Evolutionary conservation across 1,140 invertebrate species (phyloP).

Genomic region (Halotydeus destructor): DNA sequence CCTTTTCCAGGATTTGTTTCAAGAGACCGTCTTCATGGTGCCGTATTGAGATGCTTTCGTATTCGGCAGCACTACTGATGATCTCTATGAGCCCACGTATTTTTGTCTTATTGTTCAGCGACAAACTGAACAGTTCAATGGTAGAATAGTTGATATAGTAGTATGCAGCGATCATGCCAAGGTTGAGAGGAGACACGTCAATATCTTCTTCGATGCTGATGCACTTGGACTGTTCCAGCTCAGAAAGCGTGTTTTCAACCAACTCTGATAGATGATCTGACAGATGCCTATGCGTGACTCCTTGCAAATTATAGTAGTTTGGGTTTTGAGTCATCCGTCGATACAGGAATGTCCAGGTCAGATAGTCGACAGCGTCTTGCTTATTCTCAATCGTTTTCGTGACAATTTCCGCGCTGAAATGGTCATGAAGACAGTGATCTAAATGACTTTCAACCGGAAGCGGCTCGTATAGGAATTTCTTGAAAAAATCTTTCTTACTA

Average conservation of each 20-base stretch:
- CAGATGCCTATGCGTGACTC: conserved; percentile 79
- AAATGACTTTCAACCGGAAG: conserved; percentile 92
- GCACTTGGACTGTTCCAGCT: conserved; percentile 93
- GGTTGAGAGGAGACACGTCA: conserved; percentile 80
- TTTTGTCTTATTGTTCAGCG: conserved; percentile 90
- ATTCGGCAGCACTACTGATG: conserved; percentile 90
- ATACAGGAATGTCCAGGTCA: conserved; percentile 99
- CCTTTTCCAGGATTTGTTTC: conserved; percentile 24
- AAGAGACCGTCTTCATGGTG: conserved; percentile 85
- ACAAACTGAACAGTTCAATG: conserved; percentile 94
- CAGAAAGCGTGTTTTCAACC: conserved; percentile 82
- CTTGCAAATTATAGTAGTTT: conserved; percentile 94
- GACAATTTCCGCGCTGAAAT: conserved; percentile 98
- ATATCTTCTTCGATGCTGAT: conserved; percentile 96
- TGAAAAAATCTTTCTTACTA: conserved; percentile 96
- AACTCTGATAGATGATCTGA: conserved; percentile 96
- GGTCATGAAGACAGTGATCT: conserved; percentile 92
- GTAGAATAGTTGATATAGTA: conserved; percentile 99
- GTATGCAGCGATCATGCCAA: conserved; percentile 99
- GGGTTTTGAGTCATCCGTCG: conserved; percentile 92
- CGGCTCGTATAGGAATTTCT: conserved; percentile 94
- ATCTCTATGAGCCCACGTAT: conserved; percentile 91
- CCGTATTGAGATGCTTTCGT: conserved; percentile 75
- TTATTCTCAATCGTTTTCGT: conserved; percentile 99
- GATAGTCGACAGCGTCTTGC: conserved; percentile 96